phyloP scores from a whole-genome alignment of 2,113 vertebrate species.

The Microtus pennsylvanicus region DNA sequence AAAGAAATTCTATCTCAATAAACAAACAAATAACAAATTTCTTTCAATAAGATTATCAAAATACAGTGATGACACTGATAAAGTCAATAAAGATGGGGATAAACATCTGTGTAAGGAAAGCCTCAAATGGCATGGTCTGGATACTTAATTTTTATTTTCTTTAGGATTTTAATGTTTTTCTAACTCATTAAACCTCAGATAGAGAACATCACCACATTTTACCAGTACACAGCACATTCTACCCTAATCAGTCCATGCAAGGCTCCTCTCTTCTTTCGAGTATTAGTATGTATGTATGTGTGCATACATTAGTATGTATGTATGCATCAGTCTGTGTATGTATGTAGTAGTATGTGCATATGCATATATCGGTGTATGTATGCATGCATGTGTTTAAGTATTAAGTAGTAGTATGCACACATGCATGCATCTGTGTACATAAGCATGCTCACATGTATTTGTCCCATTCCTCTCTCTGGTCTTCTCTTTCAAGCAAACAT shows the following conservation, averaged over 20 bases:
- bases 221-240: not conserved
- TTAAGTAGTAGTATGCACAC: not conserved
- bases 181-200: not conserved
- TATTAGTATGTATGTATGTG: not conserved
- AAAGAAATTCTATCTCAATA: not conserved
- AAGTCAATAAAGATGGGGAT: not conserved
- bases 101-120: not conserved
- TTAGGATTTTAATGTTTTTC: not conserved
- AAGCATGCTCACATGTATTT: not conserved
- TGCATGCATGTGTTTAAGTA: not conserved
- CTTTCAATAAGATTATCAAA: conserved; percentile 9
- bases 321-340: not conserved
- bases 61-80: not conserved
- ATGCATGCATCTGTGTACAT: not conserved
- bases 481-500: not conserved
- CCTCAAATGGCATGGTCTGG: not conserved
- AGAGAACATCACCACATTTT: not conserved
- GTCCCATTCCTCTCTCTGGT: not conserved
- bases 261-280: not conserved
- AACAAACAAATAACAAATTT: not conserved
- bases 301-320: not conserved
- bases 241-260: not conserved
- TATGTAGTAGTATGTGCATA: not conserved
- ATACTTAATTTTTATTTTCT: not conserved
- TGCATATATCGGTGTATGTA: not conserved